Conservation (phyloP, 1,140 invertebrate species). For the Trigoniulus corallinus region DNA sequence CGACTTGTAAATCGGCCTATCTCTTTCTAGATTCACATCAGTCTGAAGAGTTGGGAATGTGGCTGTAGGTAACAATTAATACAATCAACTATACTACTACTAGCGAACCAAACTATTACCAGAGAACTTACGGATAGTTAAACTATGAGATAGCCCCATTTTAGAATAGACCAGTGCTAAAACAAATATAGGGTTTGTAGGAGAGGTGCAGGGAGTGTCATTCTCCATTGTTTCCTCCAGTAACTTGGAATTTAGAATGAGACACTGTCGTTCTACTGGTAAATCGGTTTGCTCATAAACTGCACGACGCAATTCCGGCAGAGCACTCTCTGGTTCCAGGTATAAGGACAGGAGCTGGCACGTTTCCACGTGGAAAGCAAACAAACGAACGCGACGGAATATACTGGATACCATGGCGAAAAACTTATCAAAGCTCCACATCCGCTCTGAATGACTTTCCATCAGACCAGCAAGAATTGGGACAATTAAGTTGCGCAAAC, state of each 20-base stretch:
- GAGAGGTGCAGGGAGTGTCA: too few species aligned
- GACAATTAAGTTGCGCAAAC: conserved; percentile 68
- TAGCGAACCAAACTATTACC: too few species aligned
- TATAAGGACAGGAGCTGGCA: conserved; percentile 57
- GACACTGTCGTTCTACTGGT: conserved; percentile 55
- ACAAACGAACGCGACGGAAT: conserved; percentile 27
- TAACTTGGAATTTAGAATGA: conserved; percentile 29
- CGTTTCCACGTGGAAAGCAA: conserved; percentile 67
- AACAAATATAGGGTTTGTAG: too few species aligned
- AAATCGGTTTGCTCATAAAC: conserved; percentile 76
- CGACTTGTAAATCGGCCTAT: too few species aligned
- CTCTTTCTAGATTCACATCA: too few species aligned
- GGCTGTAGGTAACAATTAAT: too few species aligned
- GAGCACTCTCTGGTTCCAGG: conserved; percentile 55
- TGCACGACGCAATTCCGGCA: conserved; percentile 54
- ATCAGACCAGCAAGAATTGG: conserved; percentile 75
- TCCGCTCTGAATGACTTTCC: conserved; percentile 70
- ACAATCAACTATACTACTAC: too few species aligned
- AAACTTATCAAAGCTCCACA: conserved; percentile 88
- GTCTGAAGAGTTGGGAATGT: not conserved
- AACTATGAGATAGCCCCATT: too few species aligned
- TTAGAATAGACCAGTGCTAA: too few species aligned
- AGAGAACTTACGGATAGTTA: too few species aligned
- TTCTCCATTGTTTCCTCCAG: not conserved
- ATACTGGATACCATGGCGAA: conserved; percentile 59